Conservation (phyloP, 2,797 vertebrate species). For the Salmo trutta region DNA sequence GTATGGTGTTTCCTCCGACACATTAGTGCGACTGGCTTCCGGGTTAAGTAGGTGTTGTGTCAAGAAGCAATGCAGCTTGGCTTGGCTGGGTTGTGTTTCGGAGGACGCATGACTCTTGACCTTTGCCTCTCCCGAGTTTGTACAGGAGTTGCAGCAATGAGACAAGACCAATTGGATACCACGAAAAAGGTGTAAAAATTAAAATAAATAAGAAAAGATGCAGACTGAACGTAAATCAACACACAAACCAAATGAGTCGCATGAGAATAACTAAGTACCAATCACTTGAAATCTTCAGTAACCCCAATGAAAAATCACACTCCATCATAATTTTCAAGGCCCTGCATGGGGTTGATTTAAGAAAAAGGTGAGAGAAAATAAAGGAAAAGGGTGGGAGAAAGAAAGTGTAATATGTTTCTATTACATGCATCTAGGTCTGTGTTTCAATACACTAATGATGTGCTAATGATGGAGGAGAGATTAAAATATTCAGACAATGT, state of each 20-base stretch:
- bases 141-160: too few relatives aligned
- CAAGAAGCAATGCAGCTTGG: too few relatives aligned
- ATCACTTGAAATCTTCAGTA: conserved; percentile 28
- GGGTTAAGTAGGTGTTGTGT: too few relatives aligned
- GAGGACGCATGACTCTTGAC: too few relatives aligned
- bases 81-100: too few relatives aligned
- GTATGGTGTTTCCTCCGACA: too few relatives aligned
- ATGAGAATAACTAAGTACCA: conserved; percentile 31
- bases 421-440: conserved; percentile 40
- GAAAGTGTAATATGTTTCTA: conserved; percentile 46
- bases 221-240: not conserved
- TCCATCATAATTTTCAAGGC: conserved; percentile 2
- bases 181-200: too few relatives aligned
- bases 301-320: conserved; percentile 43
- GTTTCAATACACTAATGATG: conserved; percentile 57
- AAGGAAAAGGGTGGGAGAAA: conserved; percentile 21
- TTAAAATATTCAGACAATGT: conserved; percentile 64
- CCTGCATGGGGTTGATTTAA: conserved; percentile 36
- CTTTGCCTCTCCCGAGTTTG: too few relatives aligned
- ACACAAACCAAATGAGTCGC: not conserved
- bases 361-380: conserved; percentile 15
- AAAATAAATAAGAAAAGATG: not conserved
- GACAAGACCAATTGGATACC: too few relatives aligned
- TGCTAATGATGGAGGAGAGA: conserved; percentile 52
- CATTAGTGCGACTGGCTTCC: too few relatives aligned